Conservation (phyloP, 2,888 invertebrate species). For the Harpalus rubripes region DNA sequence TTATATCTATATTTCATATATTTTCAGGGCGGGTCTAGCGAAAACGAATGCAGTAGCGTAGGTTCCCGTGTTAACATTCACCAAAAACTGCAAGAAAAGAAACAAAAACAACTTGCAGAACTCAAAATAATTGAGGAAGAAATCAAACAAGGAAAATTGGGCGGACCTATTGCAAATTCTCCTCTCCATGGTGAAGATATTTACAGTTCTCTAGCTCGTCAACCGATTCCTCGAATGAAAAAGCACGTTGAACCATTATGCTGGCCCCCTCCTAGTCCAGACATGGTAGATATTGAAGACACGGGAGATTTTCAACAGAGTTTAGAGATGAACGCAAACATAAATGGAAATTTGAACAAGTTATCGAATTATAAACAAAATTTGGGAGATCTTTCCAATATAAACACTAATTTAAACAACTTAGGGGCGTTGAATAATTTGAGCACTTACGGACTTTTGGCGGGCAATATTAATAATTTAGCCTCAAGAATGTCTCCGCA, state of each 20-base stretch:
- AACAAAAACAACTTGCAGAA: slow-evolving; percentile 92
- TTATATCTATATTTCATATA: not conserved
- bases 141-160: slow-evolving; percentile 90
- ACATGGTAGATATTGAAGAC: slow-evolving; percentile 67
- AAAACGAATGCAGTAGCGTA: slow-evolving; percentile 87
- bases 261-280: slow-evolving; percentile 76
- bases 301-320: slow-evolving; percentile 61
- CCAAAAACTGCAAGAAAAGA: slow-evolving; percentile 92
- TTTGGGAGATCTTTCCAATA: slow-evolving; percentile 63
- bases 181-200: slow-evolving; percentile 80
- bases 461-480: slow-evolving; percentile 62
- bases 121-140: slow-evolving; percentile 91
- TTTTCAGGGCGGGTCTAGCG: slow-evolving; percentile 83
- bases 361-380: slow-evolving; percentile 68
- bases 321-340: slow-evolving; percentile 66
- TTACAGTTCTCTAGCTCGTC: slow-evolving; percentile 76
- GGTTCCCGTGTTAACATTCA: slow-evolving; percentile 90
- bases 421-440: slow-evolving; percentile 66
- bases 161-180: slow-evolving; percentile 78
- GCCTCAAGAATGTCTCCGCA: slow-evolving; percentile 64
- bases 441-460: slow-evolving; percentile 63
- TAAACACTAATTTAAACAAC: slow-evolving; percentile 60
- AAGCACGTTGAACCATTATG: slow-evolving; percentile 81
- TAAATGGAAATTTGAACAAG: slow-evolving; percentile 67
- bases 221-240: slow-evolving; percentile 86